Evolutionary conservation across 2,888 invertebrate genomes (phyloP).

Genomic region (Oscheius sp.): DNA sequence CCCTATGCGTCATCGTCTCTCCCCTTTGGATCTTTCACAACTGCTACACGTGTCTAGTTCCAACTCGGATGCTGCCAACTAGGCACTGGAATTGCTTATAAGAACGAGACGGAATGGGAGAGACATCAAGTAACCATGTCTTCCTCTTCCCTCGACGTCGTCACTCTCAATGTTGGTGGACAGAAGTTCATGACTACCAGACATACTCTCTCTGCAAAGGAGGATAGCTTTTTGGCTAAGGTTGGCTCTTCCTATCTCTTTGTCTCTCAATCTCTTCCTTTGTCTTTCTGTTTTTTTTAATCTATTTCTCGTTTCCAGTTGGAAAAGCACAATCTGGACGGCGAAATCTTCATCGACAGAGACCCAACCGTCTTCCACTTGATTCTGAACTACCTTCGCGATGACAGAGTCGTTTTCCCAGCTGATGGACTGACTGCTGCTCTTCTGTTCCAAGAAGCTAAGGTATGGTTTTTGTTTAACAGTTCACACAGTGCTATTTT

Average conservation of each 20-base stretch:
- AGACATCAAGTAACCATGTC: background rate
- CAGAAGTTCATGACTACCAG: slow-evolving; percentile 19
- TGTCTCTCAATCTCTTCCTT: background rate
- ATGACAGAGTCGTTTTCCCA: slow-evolving; percentile 26
- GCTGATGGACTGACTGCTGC: slow-evolving; percentile 25
- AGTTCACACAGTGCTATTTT: background rate
- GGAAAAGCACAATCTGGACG: slow-evolving; percentile 16
- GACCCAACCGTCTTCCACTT: slow-evolving; percentile 30
- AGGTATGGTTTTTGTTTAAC: background rate
- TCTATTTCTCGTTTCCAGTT: background rate
- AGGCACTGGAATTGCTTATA: background rate
- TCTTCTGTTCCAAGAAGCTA: slow-evolving; percentile 29
- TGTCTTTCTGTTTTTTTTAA: too few relatives aligned
- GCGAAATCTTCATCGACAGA: slow-evolving; percentile 29
- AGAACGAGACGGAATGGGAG: background rate
- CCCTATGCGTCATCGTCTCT: too few relatives aligned
- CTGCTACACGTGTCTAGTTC: background rate
- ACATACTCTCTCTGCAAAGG: slow-evolving; percentile 4
- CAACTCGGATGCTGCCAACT: background rate
- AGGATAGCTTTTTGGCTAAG: slow-evolving; percentile 25
- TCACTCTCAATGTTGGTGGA: slow-evolving; percentile 30
- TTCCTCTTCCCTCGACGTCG: slow-evolving; percentile 11
- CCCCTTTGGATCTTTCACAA: slow-evolving; percentile 1
- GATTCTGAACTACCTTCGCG: slow-evolving; percentile 27
- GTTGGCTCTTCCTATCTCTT: background rate